These are phyloP conservation scores for Pegea sp. DNA, from an alignment of 23 tunicate species.

Conservation along the genomic window DNA sequence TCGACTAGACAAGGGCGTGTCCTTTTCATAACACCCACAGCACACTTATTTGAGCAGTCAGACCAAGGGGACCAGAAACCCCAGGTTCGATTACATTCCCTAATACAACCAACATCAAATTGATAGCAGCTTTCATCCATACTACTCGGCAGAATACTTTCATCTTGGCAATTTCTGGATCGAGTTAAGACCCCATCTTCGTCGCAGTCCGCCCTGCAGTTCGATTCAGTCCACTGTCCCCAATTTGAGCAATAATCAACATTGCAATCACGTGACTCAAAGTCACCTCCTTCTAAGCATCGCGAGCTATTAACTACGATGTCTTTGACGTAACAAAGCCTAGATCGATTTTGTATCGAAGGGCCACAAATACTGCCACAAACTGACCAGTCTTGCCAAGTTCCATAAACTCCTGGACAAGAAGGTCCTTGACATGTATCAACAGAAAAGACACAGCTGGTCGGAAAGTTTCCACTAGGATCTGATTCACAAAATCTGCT, in stretches of 20 bases:
- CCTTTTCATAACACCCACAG: neutral
- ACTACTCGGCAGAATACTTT: neutral
- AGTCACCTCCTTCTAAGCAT: neutral
- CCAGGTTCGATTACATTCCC: neutral
- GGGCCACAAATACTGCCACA: slow-evolving; percentile 12
- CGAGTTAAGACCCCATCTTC: neutral
- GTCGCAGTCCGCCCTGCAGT: neutral
- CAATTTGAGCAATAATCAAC: neutral
- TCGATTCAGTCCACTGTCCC: neutral
- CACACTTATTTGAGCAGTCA: neutral
- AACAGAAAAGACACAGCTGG: neutral
- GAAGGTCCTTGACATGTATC: slow-evolving; percentile 2
- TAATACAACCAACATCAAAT: neutral
- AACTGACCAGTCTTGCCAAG: slow-evolving; percentile 7
- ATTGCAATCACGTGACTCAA: neutral
- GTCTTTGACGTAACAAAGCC: slow-evolving; percentile 7
- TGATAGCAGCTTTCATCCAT: neutral
- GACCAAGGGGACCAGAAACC: neutral
- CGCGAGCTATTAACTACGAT: neutral
- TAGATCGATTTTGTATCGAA: slow-evolving; percentile 2
- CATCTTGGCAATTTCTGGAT: neutral
- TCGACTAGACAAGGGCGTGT: neutral
- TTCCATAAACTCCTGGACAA: slow-evolving; percentile 9
- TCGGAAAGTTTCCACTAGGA: neutral
- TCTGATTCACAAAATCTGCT: neutral